Conservation (phyloP, 2,888 invertebrate genomes). For the Eudasyphora cyanicolor region DNA sequence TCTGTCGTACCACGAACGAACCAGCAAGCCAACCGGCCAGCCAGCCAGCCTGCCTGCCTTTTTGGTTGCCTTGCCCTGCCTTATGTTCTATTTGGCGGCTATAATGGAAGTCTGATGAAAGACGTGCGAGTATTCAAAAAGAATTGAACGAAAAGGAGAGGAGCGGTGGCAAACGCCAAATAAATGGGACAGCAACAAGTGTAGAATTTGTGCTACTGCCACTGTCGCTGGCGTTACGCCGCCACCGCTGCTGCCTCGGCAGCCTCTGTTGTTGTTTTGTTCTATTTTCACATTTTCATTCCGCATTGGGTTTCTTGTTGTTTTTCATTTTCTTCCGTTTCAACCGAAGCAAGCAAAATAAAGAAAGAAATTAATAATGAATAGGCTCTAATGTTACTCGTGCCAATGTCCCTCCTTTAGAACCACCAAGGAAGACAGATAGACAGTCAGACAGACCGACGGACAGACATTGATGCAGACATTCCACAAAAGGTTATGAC, state of each 20-base stretch:
- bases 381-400: no score
- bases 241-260: neutral
- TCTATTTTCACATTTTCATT: slow-evolving; percentile 29
- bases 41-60: neutral
- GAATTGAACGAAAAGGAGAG: slow-evolving; percentile 32
- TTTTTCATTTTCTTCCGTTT: slow-evolving; percentile 17
- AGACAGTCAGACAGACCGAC: no score
- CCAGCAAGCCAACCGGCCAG: neutral
- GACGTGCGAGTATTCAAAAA: slow-evolving; percentile 55
- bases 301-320: slow-evolving; percentile 14
- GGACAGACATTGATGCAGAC: neutral
- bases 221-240: neutral
- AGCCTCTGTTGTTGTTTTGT: neutral
- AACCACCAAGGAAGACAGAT: no score
- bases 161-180: neutral
- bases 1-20: no score
- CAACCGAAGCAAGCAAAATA: neutral
- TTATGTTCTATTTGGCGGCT: slow-evolving; percentile 32
- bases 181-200: slow-evolving; percentile 66
- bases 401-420: no score
- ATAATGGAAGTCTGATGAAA: slow-evolving; percentile 21
- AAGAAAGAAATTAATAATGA: slow-evolving; percentile 30
- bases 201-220: slow-evolving; percentile 55
- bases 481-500: slow-evolving; percentile 27
- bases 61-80: no score